These are phyloP conservation scores for Morelia viridis DNA, from an alignment of 2,797 vertebrate genomes.

Conservation along the genomic window DNA sequence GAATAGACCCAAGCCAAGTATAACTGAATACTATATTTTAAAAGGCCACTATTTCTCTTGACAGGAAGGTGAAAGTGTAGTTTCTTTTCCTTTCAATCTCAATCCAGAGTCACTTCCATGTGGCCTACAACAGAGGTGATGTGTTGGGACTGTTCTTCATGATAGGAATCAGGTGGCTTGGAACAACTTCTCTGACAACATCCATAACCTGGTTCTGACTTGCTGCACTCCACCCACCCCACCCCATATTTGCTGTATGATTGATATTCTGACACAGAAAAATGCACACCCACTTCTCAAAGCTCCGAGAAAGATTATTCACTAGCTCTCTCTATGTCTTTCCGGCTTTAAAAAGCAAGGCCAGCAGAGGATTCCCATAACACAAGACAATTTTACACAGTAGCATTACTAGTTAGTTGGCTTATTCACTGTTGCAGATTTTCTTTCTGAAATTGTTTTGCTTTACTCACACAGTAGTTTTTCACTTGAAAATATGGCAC, in stretches of 20 bases:
- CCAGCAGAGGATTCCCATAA: neutral
- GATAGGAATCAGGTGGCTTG: constrained; percentile 5
- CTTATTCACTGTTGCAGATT: neutral
- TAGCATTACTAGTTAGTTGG: neutral
- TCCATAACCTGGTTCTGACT: neutral
- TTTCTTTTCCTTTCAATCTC: neutral
- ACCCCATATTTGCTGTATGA: neutral
- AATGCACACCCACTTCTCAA: neutral
- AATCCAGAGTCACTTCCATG: neutral
- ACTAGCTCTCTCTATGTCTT: neutral
- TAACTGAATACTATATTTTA: neutral
- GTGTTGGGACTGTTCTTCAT: neutral
- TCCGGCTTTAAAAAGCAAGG: constrained; percentile 12
- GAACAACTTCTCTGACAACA: neutral
- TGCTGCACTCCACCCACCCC: neutral
- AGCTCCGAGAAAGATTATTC: neutral
- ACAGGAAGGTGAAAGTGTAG: neutral
- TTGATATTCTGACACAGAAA: neutral
- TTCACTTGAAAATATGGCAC: neutral
- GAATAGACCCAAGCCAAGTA: neutral
- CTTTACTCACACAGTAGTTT: neutral
- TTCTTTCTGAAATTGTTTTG: neutral
- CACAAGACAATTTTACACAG: neutral
- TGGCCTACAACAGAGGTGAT: neutral
- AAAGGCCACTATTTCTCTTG: neutral